These are phyloP conservation scores for Halesus radiatus DNA, from an alignment of 1,140 invertebrate genomes.

Conservation along the genomic window DNA sequence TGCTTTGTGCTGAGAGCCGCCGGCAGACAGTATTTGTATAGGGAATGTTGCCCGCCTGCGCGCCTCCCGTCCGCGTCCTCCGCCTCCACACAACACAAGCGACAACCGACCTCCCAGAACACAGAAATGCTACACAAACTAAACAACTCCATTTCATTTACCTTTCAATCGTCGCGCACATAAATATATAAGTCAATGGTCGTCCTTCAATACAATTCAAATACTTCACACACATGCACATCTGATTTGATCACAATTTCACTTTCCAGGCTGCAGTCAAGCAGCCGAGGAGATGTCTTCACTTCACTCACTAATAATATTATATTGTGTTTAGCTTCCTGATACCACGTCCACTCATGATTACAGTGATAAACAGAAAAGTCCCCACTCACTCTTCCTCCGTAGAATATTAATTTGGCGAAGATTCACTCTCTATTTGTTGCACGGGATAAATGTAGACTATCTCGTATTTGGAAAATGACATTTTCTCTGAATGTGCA, in stretches of 20 bases:
- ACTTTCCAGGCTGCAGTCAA: slow-evolving; percentile 39
- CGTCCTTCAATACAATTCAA: slow-evolving; percentile 48
- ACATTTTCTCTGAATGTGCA: slow-evolving; percentile 41
- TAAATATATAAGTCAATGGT: slow-evolving; percentile 45
- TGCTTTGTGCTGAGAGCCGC: slow-evolving; percentile 14
- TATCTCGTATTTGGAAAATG: slow-evolving; percentile 49
- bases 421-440: slow-evolving; percentile 27
- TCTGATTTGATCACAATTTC: slow-evolving; percentile 46
- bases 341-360: slow-evolving; percentile 52
- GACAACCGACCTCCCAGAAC: slow-evolving; percentile 21
- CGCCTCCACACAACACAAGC: neutral
- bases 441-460: slow-evolving; percentile 38
- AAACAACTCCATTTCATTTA: slow-evolving; percentile 53
- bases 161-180: slow-evolving; percentile 57
- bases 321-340: neutral
- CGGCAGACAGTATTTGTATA: slow-evolving; percentile 55
- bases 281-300: neutral
- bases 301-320: neutral
- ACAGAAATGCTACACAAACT: slow-evolving; percentile 41
- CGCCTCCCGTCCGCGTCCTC: neutral
- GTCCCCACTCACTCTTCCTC: neutral
- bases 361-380: slow-evolving; percentile 52
- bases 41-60: slow-evolving; percentile 52
- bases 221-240: slow-evolving; percentile 55
- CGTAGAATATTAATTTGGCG: slow-evolving; percentile 16